Evolutionary conservation across 1,140 invertebrate genomes (phyloP), one percentile per base, ranked within the genome.

Genomic region (Plutomurus gul): DNA sequence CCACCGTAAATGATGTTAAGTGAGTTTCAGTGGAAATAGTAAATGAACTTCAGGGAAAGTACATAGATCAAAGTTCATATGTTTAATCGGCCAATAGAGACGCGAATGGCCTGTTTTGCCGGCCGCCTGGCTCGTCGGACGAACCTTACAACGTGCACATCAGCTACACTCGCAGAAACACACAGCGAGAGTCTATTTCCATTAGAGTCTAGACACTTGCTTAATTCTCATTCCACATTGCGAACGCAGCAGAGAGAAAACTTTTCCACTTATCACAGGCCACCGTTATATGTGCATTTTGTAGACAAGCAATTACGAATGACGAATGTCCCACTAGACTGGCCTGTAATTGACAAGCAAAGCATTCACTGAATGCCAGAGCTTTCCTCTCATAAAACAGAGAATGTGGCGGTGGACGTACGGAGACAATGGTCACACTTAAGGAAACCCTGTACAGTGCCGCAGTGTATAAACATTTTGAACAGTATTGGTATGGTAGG

Each of bases 301-400:
- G n/a, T n/a, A 51, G 47, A 51, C 47, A 51, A 5, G 47, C 47
- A 51, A 51, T 51, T 51, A 51, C 47, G 47, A 51, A 51, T 51
- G 47, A 51, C 47, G 47, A 51, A 51, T 51, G 47, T 51, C 47
- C 25, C 18, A n/a, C n/a, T 51, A 22, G 20, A 22, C 47, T 51
- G 47, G 20, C 47, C 47, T 51, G 47, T 51, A 51, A 51, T 51
- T 51, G 47, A 51, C 47, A 51, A 51, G 47, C 20, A 51, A 6
- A 51, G 47, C 10, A 8, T n/a, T 49, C 47, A 22, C n/a, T 51
- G 7, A 22, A 25, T 51, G n/a, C 11, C n/a, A 51, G 47, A 51
- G n/a, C 47, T 10, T n/a, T 25, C 47, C n/a, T 25, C 7, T 20
- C n/a, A n/a, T n/a, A n/a, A n/a, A n/a, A n/a, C n/a, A n/a, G n/a